These are phyloP conservation scores for Matsumyia berberina DNA, from an alignment of 2,888 invertebrate genomes.

Conservation along the genomic window DNA sequence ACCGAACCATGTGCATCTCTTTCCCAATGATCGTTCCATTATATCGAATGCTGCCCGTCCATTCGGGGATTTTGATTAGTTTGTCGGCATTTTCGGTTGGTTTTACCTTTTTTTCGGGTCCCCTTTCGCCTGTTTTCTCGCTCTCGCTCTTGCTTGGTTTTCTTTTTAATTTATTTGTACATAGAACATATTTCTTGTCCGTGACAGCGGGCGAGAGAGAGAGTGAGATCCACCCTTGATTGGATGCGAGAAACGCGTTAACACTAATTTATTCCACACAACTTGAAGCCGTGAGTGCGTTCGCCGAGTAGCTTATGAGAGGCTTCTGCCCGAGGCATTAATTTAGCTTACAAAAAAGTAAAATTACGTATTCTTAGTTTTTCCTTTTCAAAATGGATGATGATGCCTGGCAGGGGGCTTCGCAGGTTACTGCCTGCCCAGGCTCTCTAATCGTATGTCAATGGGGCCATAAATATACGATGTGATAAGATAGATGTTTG, in stretches of 20 bases:
- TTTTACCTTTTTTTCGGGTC: constrained; percentile 49
- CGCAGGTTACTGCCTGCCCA: constrained; percentile 43
- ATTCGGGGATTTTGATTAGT: constrained; percentile 74
- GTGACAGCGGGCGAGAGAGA: constrained; percentile 59
- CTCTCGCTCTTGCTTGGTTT: constrained; percentile 22
- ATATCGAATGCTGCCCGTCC: constrained; percentile 71
- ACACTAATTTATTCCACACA: constrained; percentile 73
- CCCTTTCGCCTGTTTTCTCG: constrained; percentile 72
- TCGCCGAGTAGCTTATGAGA: constrained; percentile 54
- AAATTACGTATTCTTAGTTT: no score
- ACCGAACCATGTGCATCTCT: constrained; percentile 61
- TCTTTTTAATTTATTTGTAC: constrained; percentile 49
- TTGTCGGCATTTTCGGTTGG: constrained; percentile 68
- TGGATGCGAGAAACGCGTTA: constrained; percentile 73
- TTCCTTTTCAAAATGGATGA: constrained; percentile 49
- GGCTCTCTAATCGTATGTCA: constrained; percentile 57
- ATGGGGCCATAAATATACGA: constrained; percentile 61
- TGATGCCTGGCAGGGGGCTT: constrained; percentile 60
- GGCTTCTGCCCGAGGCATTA: constrained; percentile 57
- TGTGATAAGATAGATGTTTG: constrained; percentile 65
- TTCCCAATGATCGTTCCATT: constrained; percentile 71
- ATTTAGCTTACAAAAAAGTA: constrained; percentile 37
- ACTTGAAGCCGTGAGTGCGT: constrained; percentile 42
- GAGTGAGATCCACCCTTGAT: constrained; percentile 70
- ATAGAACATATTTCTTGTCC: constrained; percentile 70